Evolutionary conservation across 2,797 vertebrate species (phyloP).

Genomic region (Adrianichthys oophorus): DNA sequence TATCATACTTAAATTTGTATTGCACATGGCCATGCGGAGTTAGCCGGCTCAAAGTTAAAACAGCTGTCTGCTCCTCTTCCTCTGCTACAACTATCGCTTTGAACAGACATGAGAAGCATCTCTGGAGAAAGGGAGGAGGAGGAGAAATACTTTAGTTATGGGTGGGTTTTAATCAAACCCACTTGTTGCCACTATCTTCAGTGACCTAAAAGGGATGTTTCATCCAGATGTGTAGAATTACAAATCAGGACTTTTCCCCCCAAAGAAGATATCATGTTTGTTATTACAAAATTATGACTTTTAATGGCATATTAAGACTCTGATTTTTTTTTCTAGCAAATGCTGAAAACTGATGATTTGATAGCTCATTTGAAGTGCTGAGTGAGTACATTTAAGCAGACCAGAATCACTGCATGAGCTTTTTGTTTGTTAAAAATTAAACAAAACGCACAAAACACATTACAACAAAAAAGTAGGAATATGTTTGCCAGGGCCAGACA

Average conservation of each 20-base stretch:
- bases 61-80: conserved; percentile 22
- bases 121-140: conserved; percentile 6
- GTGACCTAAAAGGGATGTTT: conserved; percentile 1
- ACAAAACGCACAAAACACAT: too few relatives aligned
- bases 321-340: too few relatives aligned
- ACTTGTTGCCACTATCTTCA: not conserved
- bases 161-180: conserved; percentile 5
- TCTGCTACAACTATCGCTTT: conserved; percentile 15
- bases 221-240: conserved; percentile 9
- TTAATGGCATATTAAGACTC: too few relatives aligned
- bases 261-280: not conserved
- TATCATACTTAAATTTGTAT: conserved; percentile 9
- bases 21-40: conserved; percentile 1
- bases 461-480: too few relatives aligned
- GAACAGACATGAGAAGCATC: conserved; percentile 5
- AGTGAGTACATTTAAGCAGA: too few relatives aligned
- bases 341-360: too few relatives aligned
- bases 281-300: too few relatives aligned
- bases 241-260: conserved; percentile 23
- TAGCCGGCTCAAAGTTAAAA: conserved; percentile 27
- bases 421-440: too few relatives aligned
- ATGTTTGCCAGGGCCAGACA: too few relatives aligned
- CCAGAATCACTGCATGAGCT: too few relatives aligned
- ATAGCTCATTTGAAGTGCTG: too few relatives aligned
- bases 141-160: conserved; percentile 8